A percentile compares a stretch with the other conserved stretches of the same genome.
Conservation (phyloP, 1,140 invertebrate genomes). For the Trichonephila inaurata region DNA sequence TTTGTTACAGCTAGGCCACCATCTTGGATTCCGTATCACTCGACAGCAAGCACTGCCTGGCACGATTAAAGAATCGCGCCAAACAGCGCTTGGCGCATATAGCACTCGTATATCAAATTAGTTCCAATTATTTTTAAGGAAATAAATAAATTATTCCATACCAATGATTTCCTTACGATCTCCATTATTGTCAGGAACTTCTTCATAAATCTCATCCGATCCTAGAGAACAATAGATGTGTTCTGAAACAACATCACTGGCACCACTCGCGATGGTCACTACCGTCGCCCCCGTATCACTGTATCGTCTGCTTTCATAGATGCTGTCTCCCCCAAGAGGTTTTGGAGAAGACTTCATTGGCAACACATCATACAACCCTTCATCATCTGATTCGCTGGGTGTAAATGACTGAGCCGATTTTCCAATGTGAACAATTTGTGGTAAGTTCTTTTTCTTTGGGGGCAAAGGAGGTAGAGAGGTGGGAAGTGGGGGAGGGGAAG, state of each 20-base stretch:
- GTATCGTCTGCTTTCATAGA: slow-evolving; percentile 81
- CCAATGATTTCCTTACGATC: slow-evolving; percentile 79
- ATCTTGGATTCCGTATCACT: too few relatives aligned
- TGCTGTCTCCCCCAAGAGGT: background rate
- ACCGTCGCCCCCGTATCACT: slow-evolving; percentile 81
- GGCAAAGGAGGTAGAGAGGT: slow-evolving; percentile 51
- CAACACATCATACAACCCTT: slow-evolving; percentile 35
- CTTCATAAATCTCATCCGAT: slow-evolving; percentile 93
- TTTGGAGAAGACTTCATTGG: background rate
- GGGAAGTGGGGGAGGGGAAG: slow-evolving; percentile 68
- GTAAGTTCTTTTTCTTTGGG: slow-evolving; percentile 1
- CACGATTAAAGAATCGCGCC: too few relatives aligned
- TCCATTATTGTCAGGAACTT: slow-evolving; percentile 84
- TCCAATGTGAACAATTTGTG: background rate
- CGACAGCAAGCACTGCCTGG: too few relatives aligned
- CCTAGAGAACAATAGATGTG: slow-evolving; percentile 79
- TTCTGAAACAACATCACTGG: slow-evolving; percentile 15
- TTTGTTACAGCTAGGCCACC: too few relatives aligned
- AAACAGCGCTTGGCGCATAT: too few relatives aligned
- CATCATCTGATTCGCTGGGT: background rate
- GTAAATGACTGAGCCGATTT: background rate
- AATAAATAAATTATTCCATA: background rate
- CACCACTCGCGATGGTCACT: slow-evolving; percentile 59
- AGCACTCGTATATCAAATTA: too few relatives aligned
- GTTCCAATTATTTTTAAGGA: background rate